These are phyloP conservation scores for Chloropsis hardwickii DNA, from an alignment of 2,113 vertebrate genomes.

Conservation along the genomic window DNA sequence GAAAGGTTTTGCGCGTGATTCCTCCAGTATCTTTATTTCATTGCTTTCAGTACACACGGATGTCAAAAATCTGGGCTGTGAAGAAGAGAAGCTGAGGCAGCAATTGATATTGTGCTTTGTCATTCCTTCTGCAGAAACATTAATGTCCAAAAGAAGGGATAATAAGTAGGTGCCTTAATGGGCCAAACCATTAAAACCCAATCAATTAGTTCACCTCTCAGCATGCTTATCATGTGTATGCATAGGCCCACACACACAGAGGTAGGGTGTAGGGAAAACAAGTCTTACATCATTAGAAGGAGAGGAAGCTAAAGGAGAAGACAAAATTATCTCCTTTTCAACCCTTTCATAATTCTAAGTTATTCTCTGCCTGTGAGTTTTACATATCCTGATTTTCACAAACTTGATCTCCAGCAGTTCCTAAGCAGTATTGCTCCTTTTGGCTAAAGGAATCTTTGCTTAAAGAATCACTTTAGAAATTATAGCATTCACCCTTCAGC, in stretches of 20 bases:
- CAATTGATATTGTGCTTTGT: not conserved
- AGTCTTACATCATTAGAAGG: not conserved
- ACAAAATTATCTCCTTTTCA: not conserved
- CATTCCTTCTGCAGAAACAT: not conserved
- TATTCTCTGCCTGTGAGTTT: not conserved
- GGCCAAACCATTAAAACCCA: not conserved
- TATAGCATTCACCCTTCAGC: not conserved
- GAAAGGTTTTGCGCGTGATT: not conserved
- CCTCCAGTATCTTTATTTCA: not conserved
- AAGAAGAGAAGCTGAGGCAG: not conserved
- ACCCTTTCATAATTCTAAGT: not conserved
- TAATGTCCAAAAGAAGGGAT: not conserved
- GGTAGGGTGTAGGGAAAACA: not conserved
- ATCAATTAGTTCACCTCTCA: not conserved
- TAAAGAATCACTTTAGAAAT: slow-evolving; percentile 40
- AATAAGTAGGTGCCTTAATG: not conserved
- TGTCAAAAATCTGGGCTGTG: not conserved
- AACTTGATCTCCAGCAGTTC: not conserved
- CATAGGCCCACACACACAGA: not conserved
- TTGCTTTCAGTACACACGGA: not conserved
- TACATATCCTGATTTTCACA: not conserved
- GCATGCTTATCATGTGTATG: not conserved
- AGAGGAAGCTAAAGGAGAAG: not conserved
- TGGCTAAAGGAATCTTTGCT: not conserved
- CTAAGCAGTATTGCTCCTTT: not conserved